Evolutionary conservation across 2,888 invertebrate genomes (phyloP), one percentile per base, ranked within the genome.

Genomic region (Gerris lacustris): DNA sequence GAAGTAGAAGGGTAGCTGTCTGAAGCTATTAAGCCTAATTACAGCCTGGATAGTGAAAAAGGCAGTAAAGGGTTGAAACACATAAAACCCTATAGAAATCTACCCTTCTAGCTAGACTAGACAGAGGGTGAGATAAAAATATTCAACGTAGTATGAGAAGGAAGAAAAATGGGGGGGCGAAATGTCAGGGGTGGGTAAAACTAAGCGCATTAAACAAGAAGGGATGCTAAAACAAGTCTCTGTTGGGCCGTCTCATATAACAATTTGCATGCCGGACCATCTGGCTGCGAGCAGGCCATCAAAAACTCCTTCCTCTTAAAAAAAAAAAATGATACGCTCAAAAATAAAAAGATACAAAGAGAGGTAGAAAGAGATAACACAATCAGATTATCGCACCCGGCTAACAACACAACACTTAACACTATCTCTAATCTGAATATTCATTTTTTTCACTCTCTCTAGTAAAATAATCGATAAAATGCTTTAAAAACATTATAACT

Each of bases 181-280:
- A 31, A 31, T 31, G 31, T 31, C 55, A 55, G 55, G 55, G 2
- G 15, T 11, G 55, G 55, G 55, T 55, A 55, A 55, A 55, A 55
- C 55, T 55, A 5, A 55, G 55, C 11, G 2, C 55, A 55, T 55
- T 55, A 55, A 55, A 55, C 55, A 55, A 55, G 15, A 31, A 31
- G 31, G 31, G 31, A 31, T 31, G 31, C 31, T 31, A 31, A 15
- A 9, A 55, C 9, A 55, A 55, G 55, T 15, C 55, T 4, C 9
- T 5, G 55, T 15, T 55, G 55, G 31, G 55, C 55, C 55, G 55
- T 55, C 55, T 55, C 55, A 55, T 55, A 55, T 55, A 55, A 55
- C 55, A 55, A 55, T 55, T 55, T 55, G 55, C 55, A 55, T 55
- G 55, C 55, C 55, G 55, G 55, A 55, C 55, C 55, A 55, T 55